Conservation (phyloP, 2,113 vertebrate genomes). For the Cichladusa arquata region DNA sequence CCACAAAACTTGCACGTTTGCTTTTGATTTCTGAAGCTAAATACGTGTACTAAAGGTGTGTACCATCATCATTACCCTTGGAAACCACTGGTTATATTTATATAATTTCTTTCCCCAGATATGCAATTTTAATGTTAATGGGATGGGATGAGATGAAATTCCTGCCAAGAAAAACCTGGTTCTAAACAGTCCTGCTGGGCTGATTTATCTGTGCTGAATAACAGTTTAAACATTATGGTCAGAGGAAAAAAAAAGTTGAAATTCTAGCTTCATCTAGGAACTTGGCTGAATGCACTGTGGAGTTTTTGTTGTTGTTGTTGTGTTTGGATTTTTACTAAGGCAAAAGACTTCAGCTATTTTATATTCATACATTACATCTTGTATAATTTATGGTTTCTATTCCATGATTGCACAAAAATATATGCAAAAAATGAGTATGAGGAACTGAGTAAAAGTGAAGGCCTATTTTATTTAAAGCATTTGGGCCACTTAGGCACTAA, state of each 20-base stretch:
- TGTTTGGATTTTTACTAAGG: background rate
- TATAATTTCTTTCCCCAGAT: background rate
- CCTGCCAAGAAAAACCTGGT: background rate
- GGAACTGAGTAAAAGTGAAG: background rate
- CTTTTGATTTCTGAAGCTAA: background rate
- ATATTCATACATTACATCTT: background rate
- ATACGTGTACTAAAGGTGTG: background rate
- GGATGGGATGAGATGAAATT: background rate
- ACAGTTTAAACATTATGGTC: background rate
- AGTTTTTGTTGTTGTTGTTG: background rate
- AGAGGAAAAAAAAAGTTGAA: background rate
- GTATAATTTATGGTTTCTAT: background rate
- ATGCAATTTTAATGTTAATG: background rate
- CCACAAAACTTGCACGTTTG: background rate
- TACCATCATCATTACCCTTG: background rate
- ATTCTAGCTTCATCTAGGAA: background rate
- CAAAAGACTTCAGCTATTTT: background rate
- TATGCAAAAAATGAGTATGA: background rate
- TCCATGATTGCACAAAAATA: background rate
- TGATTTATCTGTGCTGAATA: background rate
- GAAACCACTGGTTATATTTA: background rate
- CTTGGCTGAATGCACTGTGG: background rate
- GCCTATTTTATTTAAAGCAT: background rate
- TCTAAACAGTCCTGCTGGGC: background rate
- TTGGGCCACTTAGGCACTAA: background rate